Conservation (phyloP, 2,113 vertebrate genomes). For the cat (Felis catus) region DNA sequence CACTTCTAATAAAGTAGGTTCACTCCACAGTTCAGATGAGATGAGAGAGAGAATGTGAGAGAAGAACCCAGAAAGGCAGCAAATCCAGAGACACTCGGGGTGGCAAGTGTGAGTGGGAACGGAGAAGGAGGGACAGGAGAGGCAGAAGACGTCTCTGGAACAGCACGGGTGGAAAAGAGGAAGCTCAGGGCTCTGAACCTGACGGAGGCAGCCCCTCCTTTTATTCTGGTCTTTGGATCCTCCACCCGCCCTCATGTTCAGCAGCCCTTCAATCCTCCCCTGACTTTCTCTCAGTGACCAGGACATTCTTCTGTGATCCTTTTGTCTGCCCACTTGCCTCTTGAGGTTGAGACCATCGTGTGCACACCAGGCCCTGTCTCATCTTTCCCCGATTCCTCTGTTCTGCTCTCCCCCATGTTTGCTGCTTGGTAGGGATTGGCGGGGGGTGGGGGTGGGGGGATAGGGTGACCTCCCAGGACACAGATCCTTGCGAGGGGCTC, state of each 20-base stretch:
- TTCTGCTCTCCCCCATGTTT: not conserved
- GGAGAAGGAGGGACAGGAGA: not conserved
- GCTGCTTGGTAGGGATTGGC: not conserved
- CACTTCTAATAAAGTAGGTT: constrained; percentile 5
- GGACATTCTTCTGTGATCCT: not conserved
- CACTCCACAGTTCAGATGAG: not conserved
- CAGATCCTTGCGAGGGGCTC: not conserved
- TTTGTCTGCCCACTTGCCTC: constrained; percentile 27
- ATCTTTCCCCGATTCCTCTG: not conserved
- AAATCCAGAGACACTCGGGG: not conserved
- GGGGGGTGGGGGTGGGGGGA: not conserved
- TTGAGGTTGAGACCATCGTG: not conserved
- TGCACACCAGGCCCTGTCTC: not conserved
- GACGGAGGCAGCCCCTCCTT: not conserved
- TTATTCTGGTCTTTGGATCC: not conserved
- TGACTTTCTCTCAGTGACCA: not conserved
- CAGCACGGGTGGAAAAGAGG: not conserved
- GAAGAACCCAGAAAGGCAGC: not conserved
- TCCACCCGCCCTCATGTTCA: not conserved
- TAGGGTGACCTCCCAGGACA: not conserved
- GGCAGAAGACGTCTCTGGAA: not conserved
- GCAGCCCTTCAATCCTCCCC: not conserved
- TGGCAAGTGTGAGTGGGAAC: not conserved
- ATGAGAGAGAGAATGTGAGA: not conserved
- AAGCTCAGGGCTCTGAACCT: not conserved